Base-by-base conservation (phyloP, 2,888 invertebrate genomes). In the Pammene aurita region DNA sequence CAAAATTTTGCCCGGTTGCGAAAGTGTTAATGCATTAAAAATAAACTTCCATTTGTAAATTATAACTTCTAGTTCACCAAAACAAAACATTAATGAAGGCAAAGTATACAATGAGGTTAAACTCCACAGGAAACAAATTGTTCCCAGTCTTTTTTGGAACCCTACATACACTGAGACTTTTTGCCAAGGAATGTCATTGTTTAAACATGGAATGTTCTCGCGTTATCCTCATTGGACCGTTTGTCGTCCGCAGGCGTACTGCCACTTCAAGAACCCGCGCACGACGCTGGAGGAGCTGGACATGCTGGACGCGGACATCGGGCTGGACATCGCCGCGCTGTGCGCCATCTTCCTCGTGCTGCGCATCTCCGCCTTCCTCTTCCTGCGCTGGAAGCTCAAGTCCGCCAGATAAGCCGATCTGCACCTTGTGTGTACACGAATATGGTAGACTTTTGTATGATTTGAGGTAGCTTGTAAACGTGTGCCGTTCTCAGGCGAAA, bases 261-360 rank as follows among this genome's bases (percentile, higher is more conserved):
- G 97, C 84, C 97, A 97, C 88, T 97, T 97, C 90, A 97, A 97
- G 84, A 93, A 95, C 75, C 97, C 97, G 0, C 79, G 86, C 26
- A 96, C 96, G 0, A 97, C 98, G 0, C 90, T 99, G 14, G 96
- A 97, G 77, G 97, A 98, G 84, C 87, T 97, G 76, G 97, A 97
- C 85, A 97, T 97, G 97, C 82, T 93, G n/a, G 90, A 96, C 73
- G 96, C 97, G 0, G 95, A 96, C 85, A 96, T 96, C 80, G 94
- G 94, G 0, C 88, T 97, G 14, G 97, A 97, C 85, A 95, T 97
- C 79, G 94, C 96, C 11, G 97, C 97, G 0, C 93, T 97, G 7
- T 90, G 96, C 72, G 93, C 94, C 66, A 97, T 97, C 76, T 97
- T 97, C 89, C 88, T 97, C 60, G 93, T 97, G 5, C 93, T 97